A percentile compares a stretch with the other conserved stretches of the same genome.
Evolutionary conservation across 2,797 vertebrate genomes (phyloP).

Genomic region (Coregonus suidteri): DNA sequence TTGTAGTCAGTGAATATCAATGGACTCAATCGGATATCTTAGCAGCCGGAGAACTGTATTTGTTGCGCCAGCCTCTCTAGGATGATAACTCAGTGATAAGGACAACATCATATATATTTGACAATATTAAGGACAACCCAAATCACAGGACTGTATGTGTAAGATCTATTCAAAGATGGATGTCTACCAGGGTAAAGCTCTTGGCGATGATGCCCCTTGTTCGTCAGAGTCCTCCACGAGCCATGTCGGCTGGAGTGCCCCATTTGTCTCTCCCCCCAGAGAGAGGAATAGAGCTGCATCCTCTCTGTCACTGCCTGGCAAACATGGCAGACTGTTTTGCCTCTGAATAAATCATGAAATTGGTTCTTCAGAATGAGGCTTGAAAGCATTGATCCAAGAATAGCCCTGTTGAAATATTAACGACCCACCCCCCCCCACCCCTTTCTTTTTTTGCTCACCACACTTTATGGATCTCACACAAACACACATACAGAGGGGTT

Average conservation of each 20-base stretch:
- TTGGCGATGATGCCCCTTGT: not conserved
- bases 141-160: not conserved
- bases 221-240: not conserved
- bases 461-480: conserved; percentile 67
- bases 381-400: conserved; percentile 86
- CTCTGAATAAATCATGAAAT: conserved; percentile 84
- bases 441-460: conserved; percentile 67
- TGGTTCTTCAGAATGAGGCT: conserved; percentile 78
- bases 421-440: conserved; percentile 57
- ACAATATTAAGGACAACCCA: not conserved
- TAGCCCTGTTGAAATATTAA: conserved; percentile 88
- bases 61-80: not conserved
- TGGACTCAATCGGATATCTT: too few relatives aligned
- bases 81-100: not conserved
- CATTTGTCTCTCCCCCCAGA: conserved; percentile 14
- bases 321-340: conserved; percentile 46
- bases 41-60: not conserved
- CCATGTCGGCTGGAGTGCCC: not conserved
- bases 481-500: not conserved
- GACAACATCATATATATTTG: not conserved
- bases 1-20: too few relatives aligned
- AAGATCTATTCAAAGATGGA: not conserved
- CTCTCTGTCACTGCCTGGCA: conserved; percentile 48
- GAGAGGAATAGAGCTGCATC: conserved; percentile 28
- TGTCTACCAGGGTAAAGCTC: not conserved